Evolutionary conservation across 2,888 invertebrate genomes (phyloP).

Genomic region (Nasonia oneida): DNA sequence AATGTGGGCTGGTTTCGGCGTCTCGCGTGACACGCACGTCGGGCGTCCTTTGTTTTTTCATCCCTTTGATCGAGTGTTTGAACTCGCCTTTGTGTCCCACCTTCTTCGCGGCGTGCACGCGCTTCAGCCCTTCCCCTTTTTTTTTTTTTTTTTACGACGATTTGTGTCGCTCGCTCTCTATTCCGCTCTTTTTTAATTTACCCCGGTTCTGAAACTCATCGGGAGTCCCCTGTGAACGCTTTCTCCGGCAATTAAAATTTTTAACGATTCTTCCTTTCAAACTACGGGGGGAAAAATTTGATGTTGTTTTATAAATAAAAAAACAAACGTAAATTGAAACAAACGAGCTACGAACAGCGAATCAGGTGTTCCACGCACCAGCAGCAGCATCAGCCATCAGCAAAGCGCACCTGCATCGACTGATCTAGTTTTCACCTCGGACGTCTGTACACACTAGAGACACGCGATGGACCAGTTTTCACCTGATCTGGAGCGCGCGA

Average conservation of each 20-base stretch:
- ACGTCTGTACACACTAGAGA: background rate
- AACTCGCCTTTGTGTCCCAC: slow-evolving; percentile 67
- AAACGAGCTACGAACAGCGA: background rate
- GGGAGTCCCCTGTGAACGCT: background rate
- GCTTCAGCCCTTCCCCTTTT: slow-evolving; percentile 33
- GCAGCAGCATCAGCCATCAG: background rate
- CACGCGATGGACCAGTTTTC: slow-evolving; percentile 76
- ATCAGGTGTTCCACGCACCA: background rate
- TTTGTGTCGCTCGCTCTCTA: slow-evolving; percentile 1
- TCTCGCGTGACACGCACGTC: slow-evolving; percentile 78
- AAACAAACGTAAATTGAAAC: too few species aligned
- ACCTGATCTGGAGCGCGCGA: slow-evolving; percentile 73
- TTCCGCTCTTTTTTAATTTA: slow-evolving; percentile 51
- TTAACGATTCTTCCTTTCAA: background rate
- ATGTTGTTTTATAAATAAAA: too few species aligned
- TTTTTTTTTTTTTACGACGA: slow-evolving; percentile 4
- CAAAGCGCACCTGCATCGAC: slow-evolving; percentile 43
- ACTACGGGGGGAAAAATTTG: background rate
- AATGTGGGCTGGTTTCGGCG: slow-evolving; percentile 78
- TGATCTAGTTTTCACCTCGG: slow-evolving; percentile 60
- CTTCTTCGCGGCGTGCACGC: slow-evolving; percentile 47
- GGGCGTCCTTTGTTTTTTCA: slow-evolving; percentile 75
- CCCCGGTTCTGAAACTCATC: slow-evolving; percentile 38
- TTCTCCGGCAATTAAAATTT: background rate
- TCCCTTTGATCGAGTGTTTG: slow-evolving; percentile 75